Evolutionary conservation across 2,797 vertebrate genomes (phyloP), one percentile per base, ranked within the genome.

Genomic region (Petrocephalus schoutedeni): DNA sequence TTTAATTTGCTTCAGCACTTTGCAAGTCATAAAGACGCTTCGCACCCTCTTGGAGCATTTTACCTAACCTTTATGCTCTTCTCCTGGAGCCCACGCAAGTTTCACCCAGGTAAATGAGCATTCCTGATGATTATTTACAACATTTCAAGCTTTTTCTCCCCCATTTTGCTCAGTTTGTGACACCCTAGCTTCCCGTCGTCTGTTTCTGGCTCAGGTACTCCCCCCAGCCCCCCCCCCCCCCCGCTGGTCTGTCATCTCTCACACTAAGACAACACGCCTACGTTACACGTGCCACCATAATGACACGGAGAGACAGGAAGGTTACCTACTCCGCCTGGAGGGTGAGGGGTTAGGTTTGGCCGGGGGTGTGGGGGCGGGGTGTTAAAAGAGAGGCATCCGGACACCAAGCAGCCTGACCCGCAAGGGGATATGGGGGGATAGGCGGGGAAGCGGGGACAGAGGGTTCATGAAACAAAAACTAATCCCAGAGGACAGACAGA

Each of bases 401-500:
- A 82, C 58, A 67, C 84, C 56, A 56, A 87, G 88, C 28, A 82
- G 86, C 83, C 89, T 87, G 89, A 49, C 89, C 91, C 1, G 36
- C 90, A 89, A 89, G 45, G 89, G 45, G 3, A 87, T 87, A 91
- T 87, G 1, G 10, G 32, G 32, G 71, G 82, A 85, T 74, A 87
- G 85, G 83, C 85, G 57, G 88, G 80, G 86, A 87, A 14, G 71
- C 5, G 6, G 57, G 54, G 90, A 89, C 87, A 86, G 87, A 86
- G 89, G 74, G 32, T 88, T 87, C 77, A 80, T 90, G 89, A 90
- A 93, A 92, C 90, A 89, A 88, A 93, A 93, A 91, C 94, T 94
- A 91, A 95, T 93, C 90, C 91, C 94, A 93, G 91, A 94, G 93
- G 94, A 97, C 94, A 96, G 95, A 96, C 92, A 92, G 93, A 95